Percentiles rank a stretch among this genome's conserved stretches.
Evolutionary conservation across 37 sponge, comb jelly and placozoan genomes (phyloP).

Genomic region (Lycopodina hypogea): DNA sequence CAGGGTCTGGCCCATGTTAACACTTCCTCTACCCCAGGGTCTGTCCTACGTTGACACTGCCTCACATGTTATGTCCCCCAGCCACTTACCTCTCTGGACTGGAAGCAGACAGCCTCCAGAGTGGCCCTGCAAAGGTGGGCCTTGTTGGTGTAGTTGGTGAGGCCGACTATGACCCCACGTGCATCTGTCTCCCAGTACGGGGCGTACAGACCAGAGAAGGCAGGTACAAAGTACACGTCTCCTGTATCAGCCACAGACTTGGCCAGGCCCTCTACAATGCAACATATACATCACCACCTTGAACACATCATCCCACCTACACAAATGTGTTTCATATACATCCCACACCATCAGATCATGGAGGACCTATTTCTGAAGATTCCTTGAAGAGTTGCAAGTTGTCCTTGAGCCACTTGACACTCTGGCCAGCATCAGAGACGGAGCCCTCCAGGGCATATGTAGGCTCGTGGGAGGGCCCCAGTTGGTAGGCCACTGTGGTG

Average conservation of each 20-base stretch:
- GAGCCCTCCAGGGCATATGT: conserved; percentile 94
- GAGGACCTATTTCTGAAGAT: conserved; percentile 77
- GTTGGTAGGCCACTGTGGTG: conserved; percentile 93
- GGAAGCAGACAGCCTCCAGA: conserved; percentile 92
- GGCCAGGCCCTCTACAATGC: conserved; percentile 63
- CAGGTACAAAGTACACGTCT: conserved; percentile 98
- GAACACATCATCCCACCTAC: not conserved
- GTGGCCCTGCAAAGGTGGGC: conserved; percentile 86
- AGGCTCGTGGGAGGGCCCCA: conserved; percentile 54
- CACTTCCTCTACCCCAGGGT: no score
- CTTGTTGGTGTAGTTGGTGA: conserved; percentile 79
- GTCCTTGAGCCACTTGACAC: conserved; percentile 90
- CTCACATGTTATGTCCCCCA: no score
- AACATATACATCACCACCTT: not conserved
- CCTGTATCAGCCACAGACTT: conserved; percentile 64
- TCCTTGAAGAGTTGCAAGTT: conserved; percentile 66
- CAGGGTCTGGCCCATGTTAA: no score
- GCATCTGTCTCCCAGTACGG: conserved; percentile 97
- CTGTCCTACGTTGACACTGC: no score
- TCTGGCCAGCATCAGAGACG: conserved; percentile 92
- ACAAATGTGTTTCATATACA: not conserved
- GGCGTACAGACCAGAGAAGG: conserved; percentile 95
- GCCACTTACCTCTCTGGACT: conserved; percentile 75
- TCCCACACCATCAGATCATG: not conserved
- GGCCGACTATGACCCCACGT: conserved; percentile 92